Base-by-base conservation (phyloP, 2,797 vertebrate species). In the Scarus forsteni region DNA sequence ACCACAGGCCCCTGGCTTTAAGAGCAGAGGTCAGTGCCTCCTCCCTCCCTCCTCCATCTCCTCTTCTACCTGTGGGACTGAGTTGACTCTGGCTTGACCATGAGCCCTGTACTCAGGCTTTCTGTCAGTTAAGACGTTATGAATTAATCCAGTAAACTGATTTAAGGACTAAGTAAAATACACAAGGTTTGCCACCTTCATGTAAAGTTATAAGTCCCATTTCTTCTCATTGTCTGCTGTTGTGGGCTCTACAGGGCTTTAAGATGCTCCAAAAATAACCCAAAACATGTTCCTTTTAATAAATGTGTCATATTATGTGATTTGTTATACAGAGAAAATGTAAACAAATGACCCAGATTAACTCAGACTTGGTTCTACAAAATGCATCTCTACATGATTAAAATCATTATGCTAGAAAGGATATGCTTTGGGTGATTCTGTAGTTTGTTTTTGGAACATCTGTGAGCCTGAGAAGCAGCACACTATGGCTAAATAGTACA, bases 21-120 rank as follows among this genome's bases (percentile, higher is more conserved):
- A 96, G 91, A 94, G 91, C 95, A 91, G 97, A 99, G 98, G 98
- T 99, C 94, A 99, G 97, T 95, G 90, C 89, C 89, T 83, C 85
- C 88, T 75, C 77, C 83, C 88, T 73, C 77, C 83, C 76, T 73
- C 91, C 85, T 89, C 66, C 85, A 85, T 87, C 86, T 88, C 81
- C 90, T 27, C 88, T 89, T 84, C 65, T 78, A 77, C 82, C 70
- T 67, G 67, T 60, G 39, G 83, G 80, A 80, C 80, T 62, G 65
- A 66, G 61, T 70, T 81, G 61, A 83, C 77, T 55, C 68, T 61
- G 58, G 59, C 69, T 77, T 64, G 56, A 48, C 60, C 14, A 51
- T 8, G 40, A 61, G 53, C 55, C 55, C 45, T 6, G 1, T 14
- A 57, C 58, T 50, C 14, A 11, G 66, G 71, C 64, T 60, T 73